Base-by-base conservation (phyloP, 2,797 vertebrate genomes). In the Chaetodon trifasciatus region DNA sequence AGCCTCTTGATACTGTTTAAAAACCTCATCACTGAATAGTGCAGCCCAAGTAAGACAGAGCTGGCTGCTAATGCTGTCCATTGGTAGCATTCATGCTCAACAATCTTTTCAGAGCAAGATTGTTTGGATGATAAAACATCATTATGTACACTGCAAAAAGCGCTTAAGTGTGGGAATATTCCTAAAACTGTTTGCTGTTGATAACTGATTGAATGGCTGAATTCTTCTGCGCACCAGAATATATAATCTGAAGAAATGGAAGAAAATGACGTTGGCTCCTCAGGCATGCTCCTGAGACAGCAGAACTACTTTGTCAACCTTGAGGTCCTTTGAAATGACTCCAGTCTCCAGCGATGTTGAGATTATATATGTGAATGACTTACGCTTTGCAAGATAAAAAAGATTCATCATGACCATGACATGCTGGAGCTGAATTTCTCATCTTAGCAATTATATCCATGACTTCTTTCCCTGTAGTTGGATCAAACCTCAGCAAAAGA, bases 381-480 rank as follows among this genome's bases (percentile, higher is more conserved):
- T 74, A n/a, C 40, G 23, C 56, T 40, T 28, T 47, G n/a, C 56
- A 47, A 83, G 74, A 89, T 79, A 78, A 81, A 88, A 65, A 80
- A 83, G 78, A 86, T 78, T 81, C 63, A 84, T 88, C 60, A 28
- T 77, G 85, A 91, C 83, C 84, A 32, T 73, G 78, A 74, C 28
- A 32, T 86, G 82, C 82, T 47, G 73, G 76, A 88, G 79, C 83
- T 71, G 86, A 82, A 83, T 81, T 76, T 88, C 84, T 91, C 87
- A 85, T 88, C 61, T 70, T 61, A 49, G 78, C 79, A 89, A 91
- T 89, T 86, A 92, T 87, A 80, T 74, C 74, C 79, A 79, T 81
- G 82, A 81, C 82, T 90, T 89, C 70, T 74, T 81, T 80, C 52
- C 71, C 68, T 74, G 72, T 66, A 83, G 62, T 68, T 76, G 70